Evolutionary conservation across 2,797 vertebrate species (phyloP).

Genomic region (Pseudochirops cupreus): DNA sequence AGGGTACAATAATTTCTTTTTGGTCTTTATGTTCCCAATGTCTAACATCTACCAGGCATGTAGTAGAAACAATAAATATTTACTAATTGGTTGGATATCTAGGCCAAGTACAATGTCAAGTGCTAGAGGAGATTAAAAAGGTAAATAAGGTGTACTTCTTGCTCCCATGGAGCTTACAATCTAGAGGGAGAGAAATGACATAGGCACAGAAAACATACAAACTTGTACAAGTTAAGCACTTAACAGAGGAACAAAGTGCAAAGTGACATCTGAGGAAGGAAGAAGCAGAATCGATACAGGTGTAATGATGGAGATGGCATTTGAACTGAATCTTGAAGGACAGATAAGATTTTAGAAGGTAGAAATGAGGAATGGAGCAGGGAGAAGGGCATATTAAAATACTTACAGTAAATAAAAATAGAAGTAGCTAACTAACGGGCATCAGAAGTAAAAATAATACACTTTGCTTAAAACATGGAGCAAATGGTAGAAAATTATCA

Average conservation of each 20-base stretch:
- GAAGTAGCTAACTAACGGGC: background rate
- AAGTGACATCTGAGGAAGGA: background rate
- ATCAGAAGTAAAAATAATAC: background rate
- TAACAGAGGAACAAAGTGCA: background rate
- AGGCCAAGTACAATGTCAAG: background rate
- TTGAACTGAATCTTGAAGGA: background rate
- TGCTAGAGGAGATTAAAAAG: background rate
- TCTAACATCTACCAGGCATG: background rate
- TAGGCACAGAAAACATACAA: background rate
- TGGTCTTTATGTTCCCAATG: background rate
- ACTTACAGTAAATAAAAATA: background rate
- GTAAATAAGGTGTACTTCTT: background rate
- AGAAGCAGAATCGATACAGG: background rate
- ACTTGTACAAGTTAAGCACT: background rate
- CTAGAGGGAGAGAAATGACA: background rate
- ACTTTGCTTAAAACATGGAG: background rate
- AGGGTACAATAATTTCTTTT: background rate
- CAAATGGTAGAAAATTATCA: background rate
- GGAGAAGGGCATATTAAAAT: background rate
- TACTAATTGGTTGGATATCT: background rate
- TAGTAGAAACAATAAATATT: background rate
- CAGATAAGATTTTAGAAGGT: background rate
- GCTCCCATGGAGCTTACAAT: background rate
- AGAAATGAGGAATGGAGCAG: background rate
- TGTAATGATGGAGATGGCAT: background rate